These are phyloP conservation scores for Orussus abietinus DNA, from an alignment of 1,140 invertebrate species.

Conservation along the genomic window DNA sequence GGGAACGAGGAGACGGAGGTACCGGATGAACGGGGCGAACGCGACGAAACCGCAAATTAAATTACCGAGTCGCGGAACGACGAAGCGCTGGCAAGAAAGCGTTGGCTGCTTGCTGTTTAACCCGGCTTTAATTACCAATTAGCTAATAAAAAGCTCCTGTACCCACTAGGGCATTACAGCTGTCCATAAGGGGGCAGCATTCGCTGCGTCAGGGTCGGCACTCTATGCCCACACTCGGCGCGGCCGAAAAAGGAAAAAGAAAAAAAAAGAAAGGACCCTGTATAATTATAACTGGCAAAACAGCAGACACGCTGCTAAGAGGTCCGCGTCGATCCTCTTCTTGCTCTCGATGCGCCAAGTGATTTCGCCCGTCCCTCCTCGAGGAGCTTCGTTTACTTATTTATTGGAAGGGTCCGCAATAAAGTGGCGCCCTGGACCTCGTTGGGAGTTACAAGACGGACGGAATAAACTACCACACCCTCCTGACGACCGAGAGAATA, in stretches of 20 bases:
- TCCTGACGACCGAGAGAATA: no score
- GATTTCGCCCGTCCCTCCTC: not conserved
- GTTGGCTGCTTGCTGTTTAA: slow-evolving; percentile 42
- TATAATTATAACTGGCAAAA: slow-evolving; percentile 48
- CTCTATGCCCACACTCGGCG: slow-evolving; percentile 26
- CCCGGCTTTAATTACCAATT: slow-evolving; percentile 49
- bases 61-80: slow-evolving; percentile 42
- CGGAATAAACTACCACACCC: no score
- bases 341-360: slow-evolving; percentile 1
- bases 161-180: slow-evolving; percentile 29
- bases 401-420: no score
- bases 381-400: not conserved
- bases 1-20: no score
- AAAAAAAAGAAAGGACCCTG: slow-evolving; percentile 20
- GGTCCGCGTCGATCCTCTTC: no score
- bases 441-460: no score
- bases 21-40: no score
- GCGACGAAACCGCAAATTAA: slow-evolving; percentile 51
- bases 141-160: slow-evolving; percentile 44
- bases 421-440: no score
- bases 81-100: slow-evolving; percentile 36
- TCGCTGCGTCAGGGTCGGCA: no score
- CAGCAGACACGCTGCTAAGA: slow-evolving; percentile 28
- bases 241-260: slow-evolving; percentile 30
- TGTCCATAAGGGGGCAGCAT: slow-evolving; percentile 26